Conservation (phyloP, 2,797 vertebrate species). For the Halcyon smyrnensis region DNA sequence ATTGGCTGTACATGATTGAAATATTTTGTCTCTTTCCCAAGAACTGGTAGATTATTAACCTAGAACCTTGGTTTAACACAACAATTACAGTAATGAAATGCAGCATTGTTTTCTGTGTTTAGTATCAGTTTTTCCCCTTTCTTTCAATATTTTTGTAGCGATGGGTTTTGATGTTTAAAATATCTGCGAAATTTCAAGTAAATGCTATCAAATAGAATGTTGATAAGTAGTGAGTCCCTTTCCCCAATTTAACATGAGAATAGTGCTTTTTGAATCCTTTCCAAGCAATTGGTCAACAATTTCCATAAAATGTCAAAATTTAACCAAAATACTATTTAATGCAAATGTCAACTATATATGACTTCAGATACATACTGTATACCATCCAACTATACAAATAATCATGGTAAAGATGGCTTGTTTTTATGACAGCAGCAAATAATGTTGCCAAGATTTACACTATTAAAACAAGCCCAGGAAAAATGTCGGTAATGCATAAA, state of each 20-base stretch:
- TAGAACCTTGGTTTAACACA: not conserved
- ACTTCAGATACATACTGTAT: not conserved
- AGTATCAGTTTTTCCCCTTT: not conserved
- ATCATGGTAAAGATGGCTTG: not conserved
- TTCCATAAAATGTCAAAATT: not conserved
- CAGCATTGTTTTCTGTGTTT: not conserved
- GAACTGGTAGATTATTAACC: not conserved
- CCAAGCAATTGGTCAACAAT: not conserved
- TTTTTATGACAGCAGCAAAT: constrained; percentile 20
- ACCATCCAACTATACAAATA: not conserved
- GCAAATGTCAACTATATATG: not conserved
- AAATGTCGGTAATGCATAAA: not conserved
- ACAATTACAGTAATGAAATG: not conserved
- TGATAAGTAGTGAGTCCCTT: not conserved
- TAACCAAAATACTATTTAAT: not conserved
- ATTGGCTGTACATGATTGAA: not conserved
- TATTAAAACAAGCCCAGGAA: not conserved
- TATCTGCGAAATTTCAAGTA: not conserved
- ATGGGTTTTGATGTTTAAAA: not conserved
- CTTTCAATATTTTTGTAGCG: not conserved
- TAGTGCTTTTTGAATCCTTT: not conserved
- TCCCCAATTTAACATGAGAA: not conserved
- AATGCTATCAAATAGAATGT: not conserved
- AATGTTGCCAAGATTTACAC: constrained; percentile 5
- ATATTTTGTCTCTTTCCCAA: not conserved